These are phyloP conservation scores for Diphyllodes magnificus DNA, from an alignment of 2,113 vertebrate species.

Conservation along the genomic window DNA sequence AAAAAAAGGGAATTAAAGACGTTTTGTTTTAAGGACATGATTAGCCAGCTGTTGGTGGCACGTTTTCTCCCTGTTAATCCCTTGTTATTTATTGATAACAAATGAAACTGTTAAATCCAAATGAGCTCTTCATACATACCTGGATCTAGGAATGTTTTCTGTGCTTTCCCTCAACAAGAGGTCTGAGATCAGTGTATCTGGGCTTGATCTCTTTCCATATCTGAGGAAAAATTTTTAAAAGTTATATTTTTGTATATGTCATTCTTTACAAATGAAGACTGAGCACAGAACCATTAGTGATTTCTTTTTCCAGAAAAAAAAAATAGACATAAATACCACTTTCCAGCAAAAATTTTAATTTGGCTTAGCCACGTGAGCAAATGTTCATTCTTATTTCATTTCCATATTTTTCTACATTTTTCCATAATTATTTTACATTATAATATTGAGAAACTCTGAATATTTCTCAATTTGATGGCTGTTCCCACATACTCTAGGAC, in stretches of 20 bases:
- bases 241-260: background rate
- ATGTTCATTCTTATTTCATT: background rate
- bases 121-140: constrained; percentile 62
- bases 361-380: background rate
- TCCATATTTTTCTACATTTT: background rate
- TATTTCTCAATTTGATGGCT: background rate
- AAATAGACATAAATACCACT: background rate
- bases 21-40: background rate
- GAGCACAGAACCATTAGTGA: background rate
- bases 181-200: constrained; percentile 90
- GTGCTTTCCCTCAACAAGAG: constrained; percentile 88
- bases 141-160: constrained; percentile 87
- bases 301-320: background rate
- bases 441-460: background rate
- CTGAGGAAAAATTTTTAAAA: constrained; percentile 58
- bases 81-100: background rate
- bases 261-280: background rate
- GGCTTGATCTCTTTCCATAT: constrained; percentile 93
- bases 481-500: background rate
- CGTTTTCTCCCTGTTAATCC: background rate
- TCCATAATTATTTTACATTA: background rate
- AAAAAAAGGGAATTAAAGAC: background rate
- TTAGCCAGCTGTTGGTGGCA: background rate
- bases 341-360: background rate
- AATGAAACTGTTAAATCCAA: background rate